A percentile compares a stretch with the other conserved stretches of the same genome.
Evolutionary conservation across 2,113 vertebrate species (phyloP).

Genomic region (Riparia riparia): DNA sequence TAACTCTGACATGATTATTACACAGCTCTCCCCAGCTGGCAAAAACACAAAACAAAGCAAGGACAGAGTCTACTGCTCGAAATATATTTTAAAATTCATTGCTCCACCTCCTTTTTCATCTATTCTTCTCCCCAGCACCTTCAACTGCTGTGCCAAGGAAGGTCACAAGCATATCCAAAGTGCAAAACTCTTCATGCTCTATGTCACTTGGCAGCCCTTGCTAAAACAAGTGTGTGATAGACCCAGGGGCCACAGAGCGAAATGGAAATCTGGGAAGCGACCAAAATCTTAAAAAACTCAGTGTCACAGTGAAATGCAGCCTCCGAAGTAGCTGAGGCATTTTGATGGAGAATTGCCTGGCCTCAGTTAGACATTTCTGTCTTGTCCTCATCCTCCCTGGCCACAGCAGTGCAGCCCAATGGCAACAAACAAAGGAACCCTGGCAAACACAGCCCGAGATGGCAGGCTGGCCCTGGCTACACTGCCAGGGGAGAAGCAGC

Average conservation of each 20-base stretch:
- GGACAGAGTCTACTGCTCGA: background rate
- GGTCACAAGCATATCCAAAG: background rate
- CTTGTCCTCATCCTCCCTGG: background rate
- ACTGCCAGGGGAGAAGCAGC: background rate
- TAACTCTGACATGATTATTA: background rate
- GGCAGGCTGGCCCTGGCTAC: background rate
- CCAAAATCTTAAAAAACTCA: background rate
- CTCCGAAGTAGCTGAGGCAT: background rate
- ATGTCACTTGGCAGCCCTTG: background rate
- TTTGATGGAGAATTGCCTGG: background rate
- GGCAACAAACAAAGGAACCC: background rate
- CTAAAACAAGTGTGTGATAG: background rate
- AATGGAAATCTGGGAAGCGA: background rate
- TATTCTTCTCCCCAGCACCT: background rate
- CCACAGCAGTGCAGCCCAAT: background rate
- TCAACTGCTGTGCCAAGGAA: background rate
- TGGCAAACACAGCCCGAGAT: background rate
- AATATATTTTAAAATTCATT: background rate
- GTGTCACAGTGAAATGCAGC: background rate
- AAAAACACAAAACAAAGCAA: background rate
- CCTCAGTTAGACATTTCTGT: background rate
- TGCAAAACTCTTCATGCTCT: background rate
- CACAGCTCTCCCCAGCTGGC: background rate
- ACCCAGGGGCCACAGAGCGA: background rate
- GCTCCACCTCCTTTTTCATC: background rate